Evolutionary conservation across 2,113 vertebrate species (phyloP).

Genomic region (Tachuris rubrigastra): DNA sequence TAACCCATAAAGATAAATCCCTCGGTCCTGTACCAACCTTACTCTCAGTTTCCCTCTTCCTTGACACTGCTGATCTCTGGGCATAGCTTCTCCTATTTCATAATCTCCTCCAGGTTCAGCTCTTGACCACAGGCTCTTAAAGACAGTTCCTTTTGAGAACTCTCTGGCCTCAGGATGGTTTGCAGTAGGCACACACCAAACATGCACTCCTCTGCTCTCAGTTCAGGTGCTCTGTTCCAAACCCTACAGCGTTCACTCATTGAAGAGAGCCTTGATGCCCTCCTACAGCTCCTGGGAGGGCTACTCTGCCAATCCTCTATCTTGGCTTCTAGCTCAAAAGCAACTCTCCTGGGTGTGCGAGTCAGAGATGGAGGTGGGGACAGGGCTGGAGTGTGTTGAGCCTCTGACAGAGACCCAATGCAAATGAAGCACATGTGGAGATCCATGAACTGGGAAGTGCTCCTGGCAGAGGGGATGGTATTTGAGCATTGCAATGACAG

Average conservation of each 20-base stretch:
- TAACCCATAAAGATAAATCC: constrained; percentile 63
- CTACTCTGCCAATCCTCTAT: background rate
- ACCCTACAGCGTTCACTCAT: background rate
- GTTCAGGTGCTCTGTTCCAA: background rate
- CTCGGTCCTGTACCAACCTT: constrained; percentile 19
- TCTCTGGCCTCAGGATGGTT: background rate
- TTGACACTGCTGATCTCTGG: background rate
- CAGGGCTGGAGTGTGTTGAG: background rate
- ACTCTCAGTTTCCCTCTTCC: constrained; percentile 46
- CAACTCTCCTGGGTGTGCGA: background rate
- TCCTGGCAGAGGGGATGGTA: background rate
- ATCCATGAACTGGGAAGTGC: background rate
- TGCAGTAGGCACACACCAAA: background rate
- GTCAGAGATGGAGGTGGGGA: background rate
- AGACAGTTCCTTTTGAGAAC: background rate
- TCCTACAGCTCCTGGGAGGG: background rate
- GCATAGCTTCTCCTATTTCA: background rate
- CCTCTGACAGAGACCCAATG: background rate
- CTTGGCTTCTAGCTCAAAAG: background rate
- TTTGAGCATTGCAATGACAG: background rate
- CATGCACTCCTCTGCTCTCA: background rate
- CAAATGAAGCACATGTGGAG: background rate
- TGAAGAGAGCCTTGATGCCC: rapidly evolving
- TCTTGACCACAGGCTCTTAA: background rate
- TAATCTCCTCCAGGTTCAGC: constrained; percentile 6